These are phyloP conservation scores for Halichoerus grypus DNA, from an alignment of 2,113 vertebrate species.

Conservation along the genomic window DNA sequence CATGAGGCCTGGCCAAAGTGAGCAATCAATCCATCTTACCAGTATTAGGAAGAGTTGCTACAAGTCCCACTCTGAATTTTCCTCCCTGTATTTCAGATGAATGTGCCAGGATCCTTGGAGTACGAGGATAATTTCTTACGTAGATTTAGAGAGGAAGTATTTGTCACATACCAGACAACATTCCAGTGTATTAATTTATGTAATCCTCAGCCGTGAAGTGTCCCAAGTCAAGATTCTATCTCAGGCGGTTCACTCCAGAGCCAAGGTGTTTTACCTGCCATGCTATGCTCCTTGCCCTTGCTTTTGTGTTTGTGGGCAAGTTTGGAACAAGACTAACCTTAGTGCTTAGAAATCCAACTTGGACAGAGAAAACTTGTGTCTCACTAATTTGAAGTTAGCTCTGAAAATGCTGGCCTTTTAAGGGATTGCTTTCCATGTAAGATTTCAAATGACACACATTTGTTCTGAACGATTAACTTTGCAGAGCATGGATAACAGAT, in stretches of 20 bases:
- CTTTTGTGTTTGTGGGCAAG: background rate
- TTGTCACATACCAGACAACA: background rate
- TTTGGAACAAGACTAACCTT: background rate
- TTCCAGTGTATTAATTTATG: background rate
- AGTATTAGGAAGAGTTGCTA: background rate
- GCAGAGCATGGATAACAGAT: background rate
- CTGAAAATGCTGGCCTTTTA: background rate
- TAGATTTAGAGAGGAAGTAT: background rate
- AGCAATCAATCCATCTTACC: fast-evolving
- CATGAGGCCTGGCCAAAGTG: background rate
- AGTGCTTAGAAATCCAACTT: background rate
- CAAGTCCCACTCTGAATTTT: background rate
- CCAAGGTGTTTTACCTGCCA: fast-evolving
- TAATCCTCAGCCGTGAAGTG: background rate
- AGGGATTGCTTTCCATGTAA: background rate
- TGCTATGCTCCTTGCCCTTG: background rate
- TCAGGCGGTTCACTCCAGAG: background rate
- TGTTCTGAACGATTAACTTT: slow-evolving; percentile 66
- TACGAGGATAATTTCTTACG: background rate
- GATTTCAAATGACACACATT: slow-evolving; percentile 40
- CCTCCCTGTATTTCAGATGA: background rate
- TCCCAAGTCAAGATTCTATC: background rate
- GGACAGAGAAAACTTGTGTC: background rate
- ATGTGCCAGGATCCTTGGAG: background rate
- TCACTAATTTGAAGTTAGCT: background rate